Conservation (phyloP, 92 coral and sea anemone genomes). For the Nematostella vectensis region DNA sequence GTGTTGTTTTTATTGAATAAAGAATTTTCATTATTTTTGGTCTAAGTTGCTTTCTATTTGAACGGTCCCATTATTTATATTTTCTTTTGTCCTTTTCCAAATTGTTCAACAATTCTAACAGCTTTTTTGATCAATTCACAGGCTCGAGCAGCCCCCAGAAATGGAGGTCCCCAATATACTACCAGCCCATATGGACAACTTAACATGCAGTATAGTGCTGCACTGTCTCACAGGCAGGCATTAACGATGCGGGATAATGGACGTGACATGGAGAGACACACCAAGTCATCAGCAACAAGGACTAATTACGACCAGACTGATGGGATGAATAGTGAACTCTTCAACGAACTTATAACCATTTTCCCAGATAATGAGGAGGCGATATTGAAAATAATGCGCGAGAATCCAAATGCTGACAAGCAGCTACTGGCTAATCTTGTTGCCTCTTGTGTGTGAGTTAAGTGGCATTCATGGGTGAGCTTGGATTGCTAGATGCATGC, state of each 20-base stretch:
- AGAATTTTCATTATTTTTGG: no score
- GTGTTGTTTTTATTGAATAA: no score
- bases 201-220: background rate
- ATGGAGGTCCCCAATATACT: background rate
- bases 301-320: background rate
- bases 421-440: slow-evolving; percentile 6
- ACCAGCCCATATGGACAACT: background rate
- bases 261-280: background rate
- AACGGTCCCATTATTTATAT: no score
- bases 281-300: background rate
- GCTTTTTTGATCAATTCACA: no score
- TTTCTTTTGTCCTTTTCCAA: no score
- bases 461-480: no score
- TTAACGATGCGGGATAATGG: no score
- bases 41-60: no score
- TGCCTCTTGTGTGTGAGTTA: slow-evolving; percentile 7
- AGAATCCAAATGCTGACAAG: slow-evolving; percentile 37
- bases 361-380: slow-evolving; percentile 21
- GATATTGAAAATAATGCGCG: slow-evolving; percentile 31
- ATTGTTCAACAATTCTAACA: no score
- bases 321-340: background rate
- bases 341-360: background rate
- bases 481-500: no score
- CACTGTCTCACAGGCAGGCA: background rate
- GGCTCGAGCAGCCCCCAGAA: no score